A percentile compares a stretch with the other conserved stretches of the same genome.
Conservation (phyloP, 2,888 invertebrate species). For the Pemphredon lugubris region DNA sequence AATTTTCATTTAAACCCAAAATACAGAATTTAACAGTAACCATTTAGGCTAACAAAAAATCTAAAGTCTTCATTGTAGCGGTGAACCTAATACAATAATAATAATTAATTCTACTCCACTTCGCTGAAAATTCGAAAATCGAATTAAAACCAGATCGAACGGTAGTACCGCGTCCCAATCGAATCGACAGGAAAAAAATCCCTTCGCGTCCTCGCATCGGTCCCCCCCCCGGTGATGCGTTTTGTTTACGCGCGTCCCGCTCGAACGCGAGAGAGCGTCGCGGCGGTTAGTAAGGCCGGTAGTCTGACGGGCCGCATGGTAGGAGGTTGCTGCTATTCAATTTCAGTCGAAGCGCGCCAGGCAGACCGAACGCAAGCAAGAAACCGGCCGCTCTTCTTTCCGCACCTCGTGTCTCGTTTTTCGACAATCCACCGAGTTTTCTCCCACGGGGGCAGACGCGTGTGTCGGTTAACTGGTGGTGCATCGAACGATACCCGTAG, state of each 20-base stretch:
- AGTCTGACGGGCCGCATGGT: slow-evolving; percentile 56
- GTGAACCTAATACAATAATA: no score
- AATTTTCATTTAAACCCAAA: no score
- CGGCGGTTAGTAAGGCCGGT: slow-evolving; percentile 57
- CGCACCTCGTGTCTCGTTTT: slow-evolving; percentile 46
- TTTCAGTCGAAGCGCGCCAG: slow-evolving; percentile 77
- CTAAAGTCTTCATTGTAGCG: no score
- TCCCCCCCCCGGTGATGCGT: no score
- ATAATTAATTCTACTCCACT: no score
- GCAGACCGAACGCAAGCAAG: slow-evolving; percentile 68
- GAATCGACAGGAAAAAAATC: no score
- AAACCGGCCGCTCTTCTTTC: slow-evolving; percentile 54
- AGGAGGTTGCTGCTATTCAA: slow-evolving; percentile 72
- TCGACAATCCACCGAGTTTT: slow-evolving; percentile 31
- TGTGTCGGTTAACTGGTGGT: neutral
- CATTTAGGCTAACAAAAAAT: no score
- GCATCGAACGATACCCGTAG: neutral
- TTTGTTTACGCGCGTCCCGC: slow-evolving; percentile 43
- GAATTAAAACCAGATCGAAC: no score
- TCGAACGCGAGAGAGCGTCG: slow-evolving; percentile 12
- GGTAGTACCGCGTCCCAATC: no score
- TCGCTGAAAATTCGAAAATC: no score
- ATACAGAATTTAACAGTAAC: no score
- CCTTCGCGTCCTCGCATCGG: no score
- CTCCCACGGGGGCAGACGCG: slow-evolving; percentile 6